phyloP scores from a whole-genome alignment of 2,888 invertebrate species.

The Tromatobia lineatoria region DNA sequence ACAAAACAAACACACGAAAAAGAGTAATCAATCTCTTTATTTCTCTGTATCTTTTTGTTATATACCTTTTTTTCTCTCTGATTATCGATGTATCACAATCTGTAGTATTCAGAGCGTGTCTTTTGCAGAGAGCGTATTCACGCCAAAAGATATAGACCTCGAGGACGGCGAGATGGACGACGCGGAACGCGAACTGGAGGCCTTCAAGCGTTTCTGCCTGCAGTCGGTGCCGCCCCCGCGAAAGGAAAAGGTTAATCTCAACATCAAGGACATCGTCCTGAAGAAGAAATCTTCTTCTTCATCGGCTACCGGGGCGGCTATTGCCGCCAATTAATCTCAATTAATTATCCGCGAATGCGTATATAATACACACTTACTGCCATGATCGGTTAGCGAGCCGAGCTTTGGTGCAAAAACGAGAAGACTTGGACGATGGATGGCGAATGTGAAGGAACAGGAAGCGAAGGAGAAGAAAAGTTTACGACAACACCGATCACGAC shows the following conservation, averaged over 20 bases:
- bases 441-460: constrained; percentile 21
- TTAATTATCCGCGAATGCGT: constrained; percentile 35
- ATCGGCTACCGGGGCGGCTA: constrained; percentile 73
- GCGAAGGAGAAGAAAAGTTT: not conserved
- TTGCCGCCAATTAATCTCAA: constrained; percentile 80
- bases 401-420: constrained; percentile 37
- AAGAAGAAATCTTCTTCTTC: constrained; percentile 87
- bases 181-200: constrained; percentile 93
- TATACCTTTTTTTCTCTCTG: constrained; percentile 46
- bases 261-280: constrained; percentile 92
- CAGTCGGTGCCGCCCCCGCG: constrained; percentile 93
- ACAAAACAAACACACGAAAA: not conserved
- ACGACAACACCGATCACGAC: not conserved
- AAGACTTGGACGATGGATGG: constrained; percentile 18
- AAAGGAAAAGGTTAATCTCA: constrained; percentile 92
- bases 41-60: not conserved
- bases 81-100: constrained; percentile 67
- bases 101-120: constrained; percentile 81
- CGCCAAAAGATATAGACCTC: constrained; percentile 92
- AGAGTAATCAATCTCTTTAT: not conserved
- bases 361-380: constrained; percentile 52
- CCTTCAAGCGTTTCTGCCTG: constrained; percentile 94
- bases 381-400: constrained; percentile 43
- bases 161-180: constrained; percentile 93
- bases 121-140: constrained; percentile 90